Evolutionary conservation across 2,797 vertebrate species (phyloP).

Genomic region (Valencia hispanica): DNA sequence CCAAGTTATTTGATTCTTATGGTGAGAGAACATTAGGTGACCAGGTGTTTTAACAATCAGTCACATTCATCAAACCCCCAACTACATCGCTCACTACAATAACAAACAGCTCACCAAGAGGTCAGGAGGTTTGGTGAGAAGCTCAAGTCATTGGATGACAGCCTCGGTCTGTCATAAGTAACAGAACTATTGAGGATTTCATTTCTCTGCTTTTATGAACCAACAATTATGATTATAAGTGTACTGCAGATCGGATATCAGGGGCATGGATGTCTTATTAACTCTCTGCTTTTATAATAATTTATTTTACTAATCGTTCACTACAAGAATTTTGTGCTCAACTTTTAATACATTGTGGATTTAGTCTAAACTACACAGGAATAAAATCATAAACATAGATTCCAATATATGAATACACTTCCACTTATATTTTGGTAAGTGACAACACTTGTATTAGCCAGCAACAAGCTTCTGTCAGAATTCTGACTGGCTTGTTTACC

Average conservation of each 20-base stretch:
- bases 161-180: neutral
- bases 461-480: neutral
- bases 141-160: neutral
- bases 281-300: neutral
- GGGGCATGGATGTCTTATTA: neutral
- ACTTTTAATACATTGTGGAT: neutral
- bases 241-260: neutral
- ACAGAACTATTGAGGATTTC: neutral
- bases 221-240: neutral
- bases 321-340: neutral
- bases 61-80: neutral
- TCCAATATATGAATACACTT: neutral
- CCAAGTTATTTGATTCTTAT: neutral
- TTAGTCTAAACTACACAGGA: neutral
- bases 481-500: neutral
- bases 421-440: neutral
- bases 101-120: neutral
- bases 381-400: neutral
- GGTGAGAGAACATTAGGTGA: neutral
- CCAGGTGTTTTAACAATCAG: neutral
- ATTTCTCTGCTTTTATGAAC: neutral
- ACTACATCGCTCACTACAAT: neutral
- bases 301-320: neutral
- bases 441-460: neutral
- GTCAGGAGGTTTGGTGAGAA: neutral